Evolutionary conservation across 2,113 vertebrate genomes (phyloP).

Genomic region (Nycticorax nycticorax): DNA sequence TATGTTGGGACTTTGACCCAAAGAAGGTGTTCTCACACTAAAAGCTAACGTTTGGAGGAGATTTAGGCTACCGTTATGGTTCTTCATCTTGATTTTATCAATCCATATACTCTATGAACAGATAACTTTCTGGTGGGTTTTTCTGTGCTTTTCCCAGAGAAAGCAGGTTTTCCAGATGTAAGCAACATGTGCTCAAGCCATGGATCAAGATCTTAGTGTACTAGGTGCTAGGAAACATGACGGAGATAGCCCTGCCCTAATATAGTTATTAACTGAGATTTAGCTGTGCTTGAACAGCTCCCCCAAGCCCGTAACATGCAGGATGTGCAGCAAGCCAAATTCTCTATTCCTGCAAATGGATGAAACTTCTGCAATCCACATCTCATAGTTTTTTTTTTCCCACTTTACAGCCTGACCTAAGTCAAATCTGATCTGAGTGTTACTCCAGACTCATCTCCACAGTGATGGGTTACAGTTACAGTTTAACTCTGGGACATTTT

Average conservation of each 20-base stretch:
- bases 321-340: neutral
- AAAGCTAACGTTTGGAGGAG: neutral
- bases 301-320: accelerated
- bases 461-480: neutral
- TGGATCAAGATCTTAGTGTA: neutral
- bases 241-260: accelerated
- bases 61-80: neutral
- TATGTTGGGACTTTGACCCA: neutral
- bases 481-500: neutral
- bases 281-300: neutral
- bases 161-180: neutral
- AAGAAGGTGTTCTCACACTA: neutral
- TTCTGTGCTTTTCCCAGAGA: neutral
- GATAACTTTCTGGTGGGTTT: neutral
- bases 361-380: neutral
- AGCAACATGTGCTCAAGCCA: neutral
- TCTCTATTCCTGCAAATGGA: neutral
- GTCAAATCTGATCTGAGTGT: neutral
- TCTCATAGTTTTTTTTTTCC: neutral
- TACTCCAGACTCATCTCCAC: neutral
- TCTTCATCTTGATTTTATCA: neutral
- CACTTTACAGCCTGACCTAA: neutral
- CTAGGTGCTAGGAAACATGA: neutral
- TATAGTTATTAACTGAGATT: neutral
- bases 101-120: neutral